Evolutionary conservation across 2,888 invertebrate genomes (phyloP).

Genomic region (Drosophila nr. perissopoda): DNA sequence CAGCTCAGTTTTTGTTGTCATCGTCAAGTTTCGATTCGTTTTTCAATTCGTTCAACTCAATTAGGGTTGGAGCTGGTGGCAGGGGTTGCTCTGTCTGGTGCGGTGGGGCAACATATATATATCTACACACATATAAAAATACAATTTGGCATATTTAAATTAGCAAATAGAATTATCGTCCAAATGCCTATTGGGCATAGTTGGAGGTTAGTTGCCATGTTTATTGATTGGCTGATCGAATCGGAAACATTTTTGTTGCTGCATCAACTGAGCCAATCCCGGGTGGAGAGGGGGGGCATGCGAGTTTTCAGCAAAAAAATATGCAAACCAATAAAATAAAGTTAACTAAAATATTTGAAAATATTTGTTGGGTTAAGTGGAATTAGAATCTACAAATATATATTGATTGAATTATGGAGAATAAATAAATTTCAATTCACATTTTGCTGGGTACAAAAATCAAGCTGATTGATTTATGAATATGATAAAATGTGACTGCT

Average conservation of each 20-base stretch:
- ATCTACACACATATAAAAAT: constrained; percentile 47
- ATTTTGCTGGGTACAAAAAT: neutral
- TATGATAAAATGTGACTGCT: neutral
- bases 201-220: constrained; percentile 72
- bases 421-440: constrained; percentile 3
- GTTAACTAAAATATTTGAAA: neutral
- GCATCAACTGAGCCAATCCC: constrained; percentile 20
- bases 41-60: constrained; percentile 75
- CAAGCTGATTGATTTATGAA: neutral
- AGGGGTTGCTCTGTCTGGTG: neutral
- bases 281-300: neutral
- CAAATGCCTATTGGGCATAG: constrained; percentile 52
- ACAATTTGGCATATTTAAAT: constrained; percentile 78
- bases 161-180: constrained; percentile 76
- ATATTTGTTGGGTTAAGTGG: constrained; percentile 11
- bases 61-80: constrained; percentile 53
- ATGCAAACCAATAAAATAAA: neutral
- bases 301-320: neutral
- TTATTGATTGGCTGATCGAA: constrained; percentile 79
- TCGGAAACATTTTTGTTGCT: constrained; percentile 41
- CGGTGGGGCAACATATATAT: neutral
- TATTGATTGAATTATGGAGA: constrained; percentile 19
- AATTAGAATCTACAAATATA: constrained; percentile 23
- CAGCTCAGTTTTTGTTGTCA: constrained; percentile 40
- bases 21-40: constrained; percentile 61